These are phyloP conservation scores for Drosophila hydei DNA, from an alignment of 1,140 invertebrate species.

Conservation along the genomic window DNA sequence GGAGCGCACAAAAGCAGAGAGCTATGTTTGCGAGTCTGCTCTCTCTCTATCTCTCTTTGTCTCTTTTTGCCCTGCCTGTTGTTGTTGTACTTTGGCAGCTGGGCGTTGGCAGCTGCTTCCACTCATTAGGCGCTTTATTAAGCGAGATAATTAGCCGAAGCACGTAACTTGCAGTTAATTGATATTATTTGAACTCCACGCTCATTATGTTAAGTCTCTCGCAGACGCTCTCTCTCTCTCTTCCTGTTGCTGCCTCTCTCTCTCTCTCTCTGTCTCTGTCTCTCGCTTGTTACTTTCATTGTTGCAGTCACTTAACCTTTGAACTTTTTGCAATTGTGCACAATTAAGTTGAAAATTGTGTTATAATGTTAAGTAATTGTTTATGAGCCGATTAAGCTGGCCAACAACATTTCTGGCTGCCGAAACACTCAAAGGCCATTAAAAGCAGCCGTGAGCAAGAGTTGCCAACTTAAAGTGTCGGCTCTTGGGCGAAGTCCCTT, in stretches of 20 bases:
- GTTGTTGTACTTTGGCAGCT: slow-evolving; percentile 46
- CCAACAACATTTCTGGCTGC: slow-evolving; percentile 36
- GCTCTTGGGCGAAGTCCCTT: neutral
- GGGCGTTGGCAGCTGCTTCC: slow-evolving; percentile 78
- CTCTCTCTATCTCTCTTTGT: neutral
- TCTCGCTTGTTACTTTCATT: slow-evolving; percentile 21
- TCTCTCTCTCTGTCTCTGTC: slow-evolving; percentile 2
- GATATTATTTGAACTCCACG: slow-evolving; percentile 78
- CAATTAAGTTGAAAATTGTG: slow-evolving; percentile 72
- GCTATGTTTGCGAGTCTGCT: neutral
- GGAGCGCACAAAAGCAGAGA: neutral
- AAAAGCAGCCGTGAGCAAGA: slow-evolving; percentile 37
- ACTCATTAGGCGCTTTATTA: slow-evolving; percentile 82
- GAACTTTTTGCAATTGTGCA: slow-evolving; percentile 73
- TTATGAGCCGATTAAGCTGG: slow-evolving; percentile 66
- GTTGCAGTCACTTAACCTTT: slow-evolving; percentile 75
- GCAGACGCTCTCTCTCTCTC: slow-evolving; percentile 17
- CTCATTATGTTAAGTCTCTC: slow-evolving; percentile 36
- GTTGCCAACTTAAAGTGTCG: slow-evolving; percentile 12
- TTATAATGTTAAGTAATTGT: slow-evolving; percentile 78
- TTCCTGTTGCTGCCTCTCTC: slow-evolving; percentile 17
- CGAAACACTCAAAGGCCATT: slow-evolving; percentile 26
- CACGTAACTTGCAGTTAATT: slow-evolving; percentile 82
- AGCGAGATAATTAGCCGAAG: slow-evolving; percentile 80
- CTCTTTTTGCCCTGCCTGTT: slow-evolving; percentile 7